Evolutionary conservation across 2,888 invertebrate genomes (phyloP).

Genomic region (Amphipyra berbera): DNA sequence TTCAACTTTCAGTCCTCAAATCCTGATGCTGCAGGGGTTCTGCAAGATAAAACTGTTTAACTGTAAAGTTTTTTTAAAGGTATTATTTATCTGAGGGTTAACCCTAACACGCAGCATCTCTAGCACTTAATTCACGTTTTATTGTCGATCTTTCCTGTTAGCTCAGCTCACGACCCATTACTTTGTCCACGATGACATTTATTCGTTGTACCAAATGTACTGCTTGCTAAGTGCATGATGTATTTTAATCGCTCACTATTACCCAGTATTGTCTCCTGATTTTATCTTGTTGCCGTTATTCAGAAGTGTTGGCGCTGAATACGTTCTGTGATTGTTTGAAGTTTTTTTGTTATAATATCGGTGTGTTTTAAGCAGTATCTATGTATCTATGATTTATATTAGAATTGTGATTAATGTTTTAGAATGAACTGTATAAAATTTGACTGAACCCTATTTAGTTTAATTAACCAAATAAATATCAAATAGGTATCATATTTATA

Average conservation of each 20-base stretch:
- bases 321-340: conserved; percentile 19
- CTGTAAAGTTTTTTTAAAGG: no score
- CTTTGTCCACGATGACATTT: conserved; percentile 56
- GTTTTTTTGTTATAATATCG: not conserved
- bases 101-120: not conserved
- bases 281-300: conserved; percentile 52
- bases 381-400: no score
- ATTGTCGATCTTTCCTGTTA: conserved; percentile 28
- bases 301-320: conserved; percentile 36
- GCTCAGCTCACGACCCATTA: conserved; percentile 48
- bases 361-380: no score
- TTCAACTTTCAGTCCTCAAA: no score
- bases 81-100: no score
- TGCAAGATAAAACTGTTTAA: no score
- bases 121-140: conserved; percentile 24
- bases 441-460: no score
- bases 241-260: conserved; percentile 46
- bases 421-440: no score
- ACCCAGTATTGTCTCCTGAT: conserved; percentile 53
- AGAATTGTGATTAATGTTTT: no score
- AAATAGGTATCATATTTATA: no score
- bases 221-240: conserved; percentile 48
- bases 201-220: conserved; percentile 55
- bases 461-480: no score
- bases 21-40: no score